A percentile compares a stretch with the other conserved stretches of the same genome.
phyloP scores from a whole-genome alignment of 2,797 vertebrate species.

The Sebastes itinus region DNA sequence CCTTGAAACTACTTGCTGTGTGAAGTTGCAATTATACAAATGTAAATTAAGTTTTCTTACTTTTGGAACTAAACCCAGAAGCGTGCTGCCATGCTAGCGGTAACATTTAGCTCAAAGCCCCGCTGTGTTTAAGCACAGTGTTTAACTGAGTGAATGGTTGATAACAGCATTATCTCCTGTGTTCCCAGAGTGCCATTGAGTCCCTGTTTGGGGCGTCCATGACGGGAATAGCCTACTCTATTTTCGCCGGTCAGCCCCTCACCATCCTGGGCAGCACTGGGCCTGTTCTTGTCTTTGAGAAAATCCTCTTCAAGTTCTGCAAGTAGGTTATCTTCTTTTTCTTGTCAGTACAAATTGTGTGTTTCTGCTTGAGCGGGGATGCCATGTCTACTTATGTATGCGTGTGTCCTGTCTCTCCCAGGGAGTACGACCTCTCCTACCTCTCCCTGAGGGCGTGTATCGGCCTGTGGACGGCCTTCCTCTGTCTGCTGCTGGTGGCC shows the following conservation, averaged over 20 bases:
- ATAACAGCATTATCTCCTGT: not conserved
- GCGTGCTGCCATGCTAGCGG: not conserved
- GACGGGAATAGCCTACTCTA: conserved; percentile 98
- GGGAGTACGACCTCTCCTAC: conserved; percentile 95
- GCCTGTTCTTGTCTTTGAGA: conserved; percentile 98
- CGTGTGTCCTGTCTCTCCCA: conserved; percentile 56
- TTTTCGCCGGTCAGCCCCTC: conserved; percentile 96
- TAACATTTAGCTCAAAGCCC: not conserved
- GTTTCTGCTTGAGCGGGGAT: conserved; percentile 2
- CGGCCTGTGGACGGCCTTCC: conserved; percentile 96
- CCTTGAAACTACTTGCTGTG: not conserved
- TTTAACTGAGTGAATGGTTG: not conserved
- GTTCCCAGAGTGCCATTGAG: conserved; percentile 97
- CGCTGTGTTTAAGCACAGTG: not conserved
- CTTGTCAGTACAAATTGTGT: not conserved
- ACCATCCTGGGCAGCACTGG: conserved; percentile 98
- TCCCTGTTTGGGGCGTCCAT: conserved; percentile 98
- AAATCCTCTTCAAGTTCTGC: conserved; percentile 99
- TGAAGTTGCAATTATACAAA: not conserved
- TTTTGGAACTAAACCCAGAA: not conserved
- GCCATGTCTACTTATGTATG: not conserved
- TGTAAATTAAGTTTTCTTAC: not conserved
- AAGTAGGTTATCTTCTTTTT: conserved; percentile 84
- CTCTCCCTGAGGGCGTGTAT: conserved; percentile 96
- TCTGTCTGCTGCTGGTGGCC: conserved; percentile 95